phyloP scores from a whole-genome alignment of 35 echinoderm and acorn worm species.

The Hemicentrotus pulcherrimus region DNA sequence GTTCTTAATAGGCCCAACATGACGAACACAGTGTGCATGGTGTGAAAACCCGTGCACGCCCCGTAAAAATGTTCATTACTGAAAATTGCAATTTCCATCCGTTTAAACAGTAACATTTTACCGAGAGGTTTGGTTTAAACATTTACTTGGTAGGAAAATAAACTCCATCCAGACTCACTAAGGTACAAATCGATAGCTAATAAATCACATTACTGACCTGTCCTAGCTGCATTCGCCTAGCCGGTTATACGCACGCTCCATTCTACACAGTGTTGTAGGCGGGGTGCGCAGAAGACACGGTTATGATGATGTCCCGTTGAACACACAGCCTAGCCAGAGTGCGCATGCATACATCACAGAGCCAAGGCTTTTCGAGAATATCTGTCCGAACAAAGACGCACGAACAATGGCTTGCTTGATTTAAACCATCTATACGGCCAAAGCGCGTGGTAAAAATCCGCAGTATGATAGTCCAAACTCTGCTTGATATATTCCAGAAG shows the following conservation, averaged over 20 bases:
- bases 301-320: slow-evolving; percentile 22
- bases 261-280: neutral
- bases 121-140: neutral
- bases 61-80: neutral
- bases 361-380: slow-evolving; percentile 43
- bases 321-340: slow-evolving; percentile 45
- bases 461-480: slow-evolving; percentile 49
- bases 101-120: neutral
- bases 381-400: slow-evolving; percentile 70
- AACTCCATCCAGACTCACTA: neutral
- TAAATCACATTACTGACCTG: slow-evolving; percentile 31
- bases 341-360: slow-evolving; percentile 31
- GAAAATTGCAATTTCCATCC: neutral
- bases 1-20: neutral
- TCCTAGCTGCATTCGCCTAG: neutral
- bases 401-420: slow-evolving; percentile 69
- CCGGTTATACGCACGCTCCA: slow-evolving; percentile 1
- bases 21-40: neutral
- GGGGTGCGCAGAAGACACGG: slow-evolving; percentile 4
- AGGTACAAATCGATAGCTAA: neutral
- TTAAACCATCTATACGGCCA: slow-evolving; percentile 31
- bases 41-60: slow-evolving; percentile 15
- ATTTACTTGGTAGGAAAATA: neutral
- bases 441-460: slow-evolving; percentile 66
- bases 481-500: slow-evolving; percentile 52